phyloP scores from a whole-genome alignment of 2,113 vertebrate genomes.

The Philantomba maxwellii region DNA sequence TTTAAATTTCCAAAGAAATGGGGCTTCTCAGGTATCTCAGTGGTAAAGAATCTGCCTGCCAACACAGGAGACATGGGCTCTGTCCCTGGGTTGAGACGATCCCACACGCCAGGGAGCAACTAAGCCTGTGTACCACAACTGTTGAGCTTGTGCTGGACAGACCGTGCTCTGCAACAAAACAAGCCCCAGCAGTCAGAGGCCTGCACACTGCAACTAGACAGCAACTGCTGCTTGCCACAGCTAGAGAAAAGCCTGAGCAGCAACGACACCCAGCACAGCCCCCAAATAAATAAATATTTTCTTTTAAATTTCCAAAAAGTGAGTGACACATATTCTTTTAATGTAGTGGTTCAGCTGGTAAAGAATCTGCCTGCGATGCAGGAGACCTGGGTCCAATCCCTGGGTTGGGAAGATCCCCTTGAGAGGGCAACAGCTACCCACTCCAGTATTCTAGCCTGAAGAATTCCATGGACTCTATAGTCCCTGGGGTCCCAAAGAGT shows the following conservation, averaged over 20 bases:
- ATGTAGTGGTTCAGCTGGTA: neutral
- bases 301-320: neutral
- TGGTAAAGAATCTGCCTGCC: neutral
- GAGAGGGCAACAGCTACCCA: neutral
- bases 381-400: neutral
- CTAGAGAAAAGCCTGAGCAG: neutral
- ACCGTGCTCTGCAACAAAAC: neutral
- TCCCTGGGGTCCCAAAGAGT: neutral
- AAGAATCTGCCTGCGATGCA: neutral
- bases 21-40: neutral
- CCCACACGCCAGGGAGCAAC: neutral
- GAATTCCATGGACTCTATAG: neutral
- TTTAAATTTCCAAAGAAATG: neutral
- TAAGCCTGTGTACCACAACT: neutral
- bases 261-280: neutral
- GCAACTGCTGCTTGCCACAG: neutral
- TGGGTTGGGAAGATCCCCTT: neutral
- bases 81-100: neutral
- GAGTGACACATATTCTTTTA: neutral
- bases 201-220: neutral
- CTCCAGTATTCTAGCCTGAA: neutral
- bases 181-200: neutral
- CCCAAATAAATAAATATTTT: neutral
- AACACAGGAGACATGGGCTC: neutral
- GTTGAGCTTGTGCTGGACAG: neutral